phyloP scores from a whole-genome alignment of 2,888 invertebrate genomes.

The Minunthozetes semirufus region DNA sequence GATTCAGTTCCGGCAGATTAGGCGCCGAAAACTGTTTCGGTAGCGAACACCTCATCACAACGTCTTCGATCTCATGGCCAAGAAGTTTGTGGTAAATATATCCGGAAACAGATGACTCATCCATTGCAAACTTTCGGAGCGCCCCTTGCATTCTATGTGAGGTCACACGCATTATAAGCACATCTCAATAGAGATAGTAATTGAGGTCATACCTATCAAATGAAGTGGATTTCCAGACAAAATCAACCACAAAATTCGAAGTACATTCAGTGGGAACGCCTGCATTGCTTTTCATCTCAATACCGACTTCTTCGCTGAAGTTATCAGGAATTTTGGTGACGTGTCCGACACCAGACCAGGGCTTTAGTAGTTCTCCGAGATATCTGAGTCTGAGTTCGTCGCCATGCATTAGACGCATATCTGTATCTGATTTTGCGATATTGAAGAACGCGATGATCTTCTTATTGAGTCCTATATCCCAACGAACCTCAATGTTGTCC shows the following conservation, averaged over 20 bases:
- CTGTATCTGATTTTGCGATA: slow-evolving; percentile 92
- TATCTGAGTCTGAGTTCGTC: slow-evolving; percentile 90
- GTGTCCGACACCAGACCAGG: slow-evolving; percentile 97
- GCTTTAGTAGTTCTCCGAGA: slow-evolving; percentile 62
- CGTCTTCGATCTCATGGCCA: slow-evolving; percentile 90
- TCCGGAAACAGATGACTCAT: slow-evolving; percentile 90
- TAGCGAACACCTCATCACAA: slow-evolving; percentile 73
- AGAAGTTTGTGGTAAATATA: slow-evolving; percentile 95
- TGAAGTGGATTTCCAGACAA: slow-evolving; percentile 98
- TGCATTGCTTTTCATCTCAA: slow-evolving; percentile 84
- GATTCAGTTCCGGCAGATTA: slow-evolving; percentile 92
- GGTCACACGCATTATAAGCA: slow-evolving; percentile 44
- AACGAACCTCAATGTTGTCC: slow-evolving; percentile 94
- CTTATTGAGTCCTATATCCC: slow-evolving; percentile 98
- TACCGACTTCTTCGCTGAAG: slow-evolving; percentile 94
- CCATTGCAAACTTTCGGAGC: slow-evolving; percentile 87
- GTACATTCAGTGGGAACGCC: slow-evolving; percentile 90
- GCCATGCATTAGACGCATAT: slow-evolving; percentile 98
- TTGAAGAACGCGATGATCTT: slow-evolving; percentile 96
- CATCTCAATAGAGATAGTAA: slow-evolving; percentile 8
- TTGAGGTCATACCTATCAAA: slow-evolving; percentile 70
- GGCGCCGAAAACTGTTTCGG: slow-evolving; percentile 97
- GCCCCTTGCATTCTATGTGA: slow-evolving; percentile 80
- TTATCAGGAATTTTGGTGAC: slow-evolving; percentile 71
- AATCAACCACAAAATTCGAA: slow-evolving; percentile 94